A percentile compares a stretch with the other conserved stretches of the same genome.
phyloP scores from a whole-genome alignment of 2,797 vertebrate species.

The Peromyscus eremicus region DNA sequence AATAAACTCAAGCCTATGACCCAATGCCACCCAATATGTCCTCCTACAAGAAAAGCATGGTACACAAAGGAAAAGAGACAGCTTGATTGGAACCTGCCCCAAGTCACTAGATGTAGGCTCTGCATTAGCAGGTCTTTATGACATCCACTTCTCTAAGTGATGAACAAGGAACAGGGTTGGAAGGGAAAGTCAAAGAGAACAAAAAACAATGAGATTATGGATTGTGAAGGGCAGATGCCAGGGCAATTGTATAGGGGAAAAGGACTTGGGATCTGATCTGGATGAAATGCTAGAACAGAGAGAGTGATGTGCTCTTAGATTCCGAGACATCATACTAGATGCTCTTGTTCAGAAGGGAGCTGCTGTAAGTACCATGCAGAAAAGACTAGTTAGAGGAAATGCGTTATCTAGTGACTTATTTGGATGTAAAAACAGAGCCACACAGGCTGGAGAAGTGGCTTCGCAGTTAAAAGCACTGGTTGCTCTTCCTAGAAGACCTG shows the following conservation, averaged over 20 bases:
- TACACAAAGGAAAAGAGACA: neutral
- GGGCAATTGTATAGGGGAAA: neutral
- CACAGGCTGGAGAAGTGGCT: too few relatives aligned
- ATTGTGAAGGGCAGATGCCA: neutral
- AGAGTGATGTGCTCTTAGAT: neutral
- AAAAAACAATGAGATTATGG: neutral
- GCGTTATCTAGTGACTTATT: accelerated
- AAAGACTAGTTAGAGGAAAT: neutral
- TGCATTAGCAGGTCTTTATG: neutral
- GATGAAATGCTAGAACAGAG: accelerated
- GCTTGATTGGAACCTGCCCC: neutral
- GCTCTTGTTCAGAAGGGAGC: neutral
- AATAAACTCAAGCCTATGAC: neutral
- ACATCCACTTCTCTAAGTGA: neutral
- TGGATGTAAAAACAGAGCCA: neutral
- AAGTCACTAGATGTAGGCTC: neutral
- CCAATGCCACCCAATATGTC: neutral
- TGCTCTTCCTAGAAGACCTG: too few relatives aligned
- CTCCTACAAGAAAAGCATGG: neutral
- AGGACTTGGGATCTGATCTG: neutral
- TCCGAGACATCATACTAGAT: neutral
- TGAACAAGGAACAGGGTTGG: neutral
- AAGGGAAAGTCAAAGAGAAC: neutral
- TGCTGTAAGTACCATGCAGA: accelerated
- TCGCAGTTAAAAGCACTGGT: too few relatives aligned